Evolutionary conservation across 2,113 vertebrate species (phyloP), one percentile per base, ranked within the genome.

Genomic region (Aldabrachelys gigantea): DNA sequence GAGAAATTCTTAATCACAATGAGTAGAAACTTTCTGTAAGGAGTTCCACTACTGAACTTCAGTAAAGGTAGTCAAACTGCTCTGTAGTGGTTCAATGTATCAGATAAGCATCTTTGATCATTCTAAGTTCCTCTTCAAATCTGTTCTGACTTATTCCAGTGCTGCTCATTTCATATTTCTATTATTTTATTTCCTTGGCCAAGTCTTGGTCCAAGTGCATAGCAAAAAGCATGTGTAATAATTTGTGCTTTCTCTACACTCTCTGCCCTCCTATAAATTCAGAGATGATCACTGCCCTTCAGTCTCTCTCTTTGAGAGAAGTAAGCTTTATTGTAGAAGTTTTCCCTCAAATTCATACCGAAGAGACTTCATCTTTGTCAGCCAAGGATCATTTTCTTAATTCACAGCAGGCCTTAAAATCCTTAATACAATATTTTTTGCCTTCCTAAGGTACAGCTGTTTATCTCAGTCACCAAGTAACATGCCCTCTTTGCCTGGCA

Each of bases 321-420:
- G 88, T 80, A 85, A 96, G 91, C 75, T 90, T 57, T 82, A 38
- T 62, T 69, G 75, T 27, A 86, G 82, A 69, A 50, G 50, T 49
- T 93, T 96, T 92, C 72, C 69, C 69, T 50, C 84, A 81, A 47
- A 8, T 87, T 92, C 52, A 50, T 59, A 76, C 0, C 0, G 80
- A 59, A 91, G 65, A 94, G 88, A 87, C 97, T 95, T 95, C 88
- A 88, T 97, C 87, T 91, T 88, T 84, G 78, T 94, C 72, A 94
- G 78, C 80, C 92, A 69, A 8, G 93, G 93, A 95, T 97, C 16
- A 92, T 94, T 97, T 96, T 82, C 89, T 94, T 94, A 96, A 96
- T 95, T 97, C 87, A 90, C 94, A 95, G 89, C 91, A 95, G 89
- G 88, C 69, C 83, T 91, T 97, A 54, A 96, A 96, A 97, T n/a